Conservation (phyloP, 2,888 invertebrate species). For the Quadroppia sp. region DNA sequence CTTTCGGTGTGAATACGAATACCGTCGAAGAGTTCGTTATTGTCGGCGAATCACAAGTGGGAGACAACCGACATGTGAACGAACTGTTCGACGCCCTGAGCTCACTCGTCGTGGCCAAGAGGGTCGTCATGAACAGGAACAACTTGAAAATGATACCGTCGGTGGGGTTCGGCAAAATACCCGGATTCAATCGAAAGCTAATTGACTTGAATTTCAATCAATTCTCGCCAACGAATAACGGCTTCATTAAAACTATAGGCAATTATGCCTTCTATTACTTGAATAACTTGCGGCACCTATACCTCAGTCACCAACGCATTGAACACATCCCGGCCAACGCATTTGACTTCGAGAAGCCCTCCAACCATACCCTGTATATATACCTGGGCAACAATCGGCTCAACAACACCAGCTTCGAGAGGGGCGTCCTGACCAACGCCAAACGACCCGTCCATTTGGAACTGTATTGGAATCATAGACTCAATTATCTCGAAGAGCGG, state of each 20-base stretch:
- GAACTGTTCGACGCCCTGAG: constrained; percentile 40
- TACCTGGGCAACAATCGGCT: constrained; percentile 40
- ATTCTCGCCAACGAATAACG: constrained; percentile 29
- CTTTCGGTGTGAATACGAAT: constrained; percentile 18
- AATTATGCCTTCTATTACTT: constrained; percentile 42
- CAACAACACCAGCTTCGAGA: constrained; percentile 40
- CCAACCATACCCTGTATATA: constrained; percentile 40
- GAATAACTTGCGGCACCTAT: constrained; percentile 34
- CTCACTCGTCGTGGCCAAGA: constrained; percentile 11
- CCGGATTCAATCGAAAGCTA: background rate
- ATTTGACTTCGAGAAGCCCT: constrained; percentile 38
- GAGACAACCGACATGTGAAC: constrained; percentile 8
- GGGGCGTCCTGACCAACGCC: constrained; percentile 35
- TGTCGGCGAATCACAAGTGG: constrained; percentile 30
- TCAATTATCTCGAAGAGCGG: constrained; percentile 38
- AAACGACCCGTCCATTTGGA: constrained; percentile 40
- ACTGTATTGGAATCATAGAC: constrained; percentile 39
- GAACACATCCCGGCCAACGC: constrained; percentile 38
- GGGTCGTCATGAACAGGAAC: constrained; percentile 38
- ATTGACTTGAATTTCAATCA: constrained; percentile 40
- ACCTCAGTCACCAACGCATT: constrained; percentile 38
- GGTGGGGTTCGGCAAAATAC: constrained; percentile 38
- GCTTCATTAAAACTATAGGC: constrained; percentile 33
- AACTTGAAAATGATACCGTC: constrained; percentile 27
- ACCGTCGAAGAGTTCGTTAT: constrained; percentile 34